phyloP scores from a whole-genome alignment of 2,797 vertebrate species.

The Cyclopterus lumpus region DNA sequence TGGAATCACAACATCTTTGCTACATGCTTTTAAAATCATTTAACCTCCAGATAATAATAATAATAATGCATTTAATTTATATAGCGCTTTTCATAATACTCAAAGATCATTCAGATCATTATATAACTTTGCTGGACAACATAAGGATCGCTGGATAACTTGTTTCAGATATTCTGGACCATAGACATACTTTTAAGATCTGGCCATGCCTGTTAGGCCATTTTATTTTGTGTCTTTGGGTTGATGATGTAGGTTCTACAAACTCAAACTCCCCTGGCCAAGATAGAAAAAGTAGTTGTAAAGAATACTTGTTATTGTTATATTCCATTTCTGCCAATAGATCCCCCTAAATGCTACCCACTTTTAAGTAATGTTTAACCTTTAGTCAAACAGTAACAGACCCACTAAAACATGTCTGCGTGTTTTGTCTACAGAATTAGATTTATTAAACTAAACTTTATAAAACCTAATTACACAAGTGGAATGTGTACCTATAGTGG shows the following conservation, averaged over 20 bases:
- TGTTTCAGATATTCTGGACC: not conserved
- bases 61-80: too few relatives aligned
- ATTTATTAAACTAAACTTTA: not conserved
- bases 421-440: not conserved
- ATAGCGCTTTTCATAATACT: too few relatives aligned
- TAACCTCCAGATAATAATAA: too few relatives aligned
- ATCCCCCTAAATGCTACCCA: too few relatives aligned
- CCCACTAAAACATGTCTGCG: not conserved
- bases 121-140: not conserved
- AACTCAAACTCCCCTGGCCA: not conserved
- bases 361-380: not conserved
- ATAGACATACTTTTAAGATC: not conserved
- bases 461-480: too few relatives aligned
- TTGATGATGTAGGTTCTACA: not conserved
- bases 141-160: not conserved
- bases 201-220: too few relatives aligned
- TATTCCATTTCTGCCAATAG: too few relatives aligned
- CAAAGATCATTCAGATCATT: too few relatives aligned
- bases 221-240: not conserved
- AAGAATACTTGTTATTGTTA: too few relatives aligned
- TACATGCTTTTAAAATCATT: not conserved
- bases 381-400: not conserved
- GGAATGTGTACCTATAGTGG: not conserved
- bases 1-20: not conserved
- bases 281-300: not conserved